Evolutionary conservation across 2,888 invertebrate genomes (phyloP), one percentile per base, ranked within the genome.

Genomic region (Carterocephalus palaemon): DNA sequence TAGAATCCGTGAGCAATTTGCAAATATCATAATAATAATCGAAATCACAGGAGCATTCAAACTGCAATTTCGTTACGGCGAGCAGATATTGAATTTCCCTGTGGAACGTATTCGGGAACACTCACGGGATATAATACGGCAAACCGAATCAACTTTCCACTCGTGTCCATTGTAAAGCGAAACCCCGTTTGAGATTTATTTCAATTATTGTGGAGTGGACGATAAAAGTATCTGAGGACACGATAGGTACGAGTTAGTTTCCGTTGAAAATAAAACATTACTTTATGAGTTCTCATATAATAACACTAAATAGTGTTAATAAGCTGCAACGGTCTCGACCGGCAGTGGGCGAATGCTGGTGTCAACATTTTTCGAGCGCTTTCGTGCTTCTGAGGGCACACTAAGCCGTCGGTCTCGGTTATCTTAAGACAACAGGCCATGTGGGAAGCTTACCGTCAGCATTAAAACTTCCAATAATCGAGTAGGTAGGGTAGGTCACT

Each of bases 61-160:
- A 72, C 62, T 81, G 75, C 76, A 81, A 80, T 81, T 80, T 77
- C 74, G 82, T 83, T 83, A 83, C 63, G 64, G 73, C 65, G 64
- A 65, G 67, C 69, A 60, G 75, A 76, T 77, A 80, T 79, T 77
- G 75, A 66, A 77, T 80, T 70, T 60, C 70, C 68, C 69, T 60
- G 66, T 60, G 69, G 64, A 72, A 64, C 69, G 69, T 69, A 71
- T 72, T 73, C 64, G 56, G 67, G 59, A 62, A 64, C 63, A 65
- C 75, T 67, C 74, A 51, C 51, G 71, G 75, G 75, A 70, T 64
- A 62, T 66, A 69, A 69, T 64, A 66, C 60, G 67, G 60, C 59
- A 60, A 67, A 68, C 60, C 59, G 68, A 74, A 75, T 75, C 71
- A 74, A 73, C 69, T 77, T 74, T 70, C 67, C 64, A 60, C 64